These are phyloP conservation scores for Bos indicus DNA, from an alignment of 2,113 vertebrate genomes.

Conservation along the genomic window DNA sequence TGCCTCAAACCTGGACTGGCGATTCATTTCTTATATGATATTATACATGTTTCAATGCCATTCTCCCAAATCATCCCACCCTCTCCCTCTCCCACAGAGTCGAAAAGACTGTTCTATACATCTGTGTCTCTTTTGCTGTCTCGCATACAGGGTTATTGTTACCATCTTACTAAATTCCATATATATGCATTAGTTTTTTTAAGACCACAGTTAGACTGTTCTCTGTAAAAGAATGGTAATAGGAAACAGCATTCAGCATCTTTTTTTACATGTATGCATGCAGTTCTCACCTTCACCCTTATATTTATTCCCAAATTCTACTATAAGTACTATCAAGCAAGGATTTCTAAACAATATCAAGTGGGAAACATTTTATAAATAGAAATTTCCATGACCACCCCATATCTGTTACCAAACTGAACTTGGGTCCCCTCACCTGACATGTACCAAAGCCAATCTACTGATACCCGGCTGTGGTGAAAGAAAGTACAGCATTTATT, in stretches of 20 bases:
- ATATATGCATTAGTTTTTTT: neutral
- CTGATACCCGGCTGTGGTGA: neutral
- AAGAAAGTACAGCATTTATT: neutral
- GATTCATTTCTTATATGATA: no score
- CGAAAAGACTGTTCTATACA: no score
- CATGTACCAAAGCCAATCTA: neutral
- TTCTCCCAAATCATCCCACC: no score
- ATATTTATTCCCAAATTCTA: neutral
- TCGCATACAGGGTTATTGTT: no score
- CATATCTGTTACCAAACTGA: neutral
- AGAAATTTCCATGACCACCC: neutral
- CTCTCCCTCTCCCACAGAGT: no score
- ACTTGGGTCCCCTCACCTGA: neutral
- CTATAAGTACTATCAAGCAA: neutral
- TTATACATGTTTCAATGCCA: no score
- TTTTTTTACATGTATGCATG: neutral
- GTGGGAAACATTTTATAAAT: neutral
- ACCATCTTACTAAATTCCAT: no score
- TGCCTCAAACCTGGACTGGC: no score
- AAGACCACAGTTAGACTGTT: neutral
- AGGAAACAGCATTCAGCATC: neutral
- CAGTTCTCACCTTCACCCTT: neutral
- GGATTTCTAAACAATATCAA: neutral
- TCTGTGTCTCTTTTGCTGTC: no score
- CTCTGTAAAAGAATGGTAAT: neutral